phyloP scores from a whole-genome alignment of 2,797 vertebrate genomes.

The Danio tinwini region DNA sequence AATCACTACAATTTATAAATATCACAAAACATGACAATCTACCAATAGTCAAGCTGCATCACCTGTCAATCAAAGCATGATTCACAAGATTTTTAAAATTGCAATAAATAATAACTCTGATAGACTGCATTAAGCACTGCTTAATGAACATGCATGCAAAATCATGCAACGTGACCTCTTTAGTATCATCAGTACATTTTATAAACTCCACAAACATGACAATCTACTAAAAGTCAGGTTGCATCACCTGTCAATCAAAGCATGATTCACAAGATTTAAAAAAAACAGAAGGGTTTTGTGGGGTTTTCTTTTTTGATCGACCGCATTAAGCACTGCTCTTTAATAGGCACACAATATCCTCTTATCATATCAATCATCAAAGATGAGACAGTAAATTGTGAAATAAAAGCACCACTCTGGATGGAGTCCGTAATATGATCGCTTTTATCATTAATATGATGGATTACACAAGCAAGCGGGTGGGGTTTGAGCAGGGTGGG shows the following conservation, averaged over 20 bases:
- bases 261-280: no score
- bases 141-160: no score
- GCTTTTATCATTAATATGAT: constrained; percentile 38
- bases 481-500: not conserved
- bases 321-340: not conserved
- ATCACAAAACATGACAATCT: not conserved
- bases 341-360: constrained; percentile 23
- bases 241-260: constrained; percentile 14
- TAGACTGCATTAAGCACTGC: not conserved
- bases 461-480: constrained; percentile 18
- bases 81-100: no score
- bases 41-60: not conserved
- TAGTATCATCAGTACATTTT: not conserved
- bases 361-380: constrained; percentile 32
- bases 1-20: not conserved
- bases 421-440: constrained; percentile 21
- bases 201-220: not conserved
- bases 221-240: not conserved
- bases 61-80: constrained; percentile 7
- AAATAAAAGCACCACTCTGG: not conserved
- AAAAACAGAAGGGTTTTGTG: no score
- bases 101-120: not conserved
- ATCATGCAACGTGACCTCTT: no score
- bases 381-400: constrained; percentile 16
- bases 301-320: no score